These are phyloP conservation scores for Pedetes capensis DNA, from an alignment of 2,113 vertebrate species.

Conservation along the genomic window DNA sequence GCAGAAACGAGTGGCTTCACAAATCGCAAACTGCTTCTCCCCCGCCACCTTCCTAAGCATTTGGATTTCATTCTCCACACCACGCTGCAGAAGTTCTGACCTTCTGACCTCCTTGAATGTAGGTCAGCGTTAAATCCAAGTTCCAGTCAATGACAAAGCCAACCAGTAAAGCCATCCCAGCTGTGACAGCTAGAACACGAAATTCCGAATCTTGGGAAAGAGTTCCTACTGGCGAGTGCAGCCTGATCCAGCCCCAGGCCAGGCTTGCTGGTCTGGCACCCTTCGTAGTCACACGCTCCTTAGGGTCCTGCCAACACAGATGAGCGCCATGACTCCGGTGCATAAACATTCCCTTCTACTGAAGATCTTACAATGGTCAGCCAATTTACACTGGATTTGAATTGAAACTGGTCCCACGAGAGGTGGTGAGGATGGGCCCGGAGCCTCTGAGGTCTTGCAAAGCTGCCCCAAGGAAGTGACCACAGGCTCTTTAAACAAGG, in stretches of 20 bases:
- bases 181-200: conserved; percentile 27
- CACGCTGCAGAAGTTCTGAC: neutral
- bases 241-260: neutral
- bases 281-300: neutral
- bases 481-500: neutral
- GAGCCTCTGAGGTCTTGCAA: too few relatives aligned
- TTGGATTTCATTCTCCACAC: neutral
- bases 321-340: neutral
- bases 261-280: neutral
- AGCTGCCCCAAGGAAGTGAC: neutral
- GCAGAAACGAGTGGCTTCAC: neutral
- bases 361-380: neutral
- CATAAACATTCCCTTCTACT: neutral
- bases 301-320: neutral
- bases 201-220: neutral
- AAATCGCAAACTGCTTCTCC: neutral
- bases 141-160: conserved; percentile 23
- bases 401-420: fast-evolving
- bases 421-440: too few relatives aligned
- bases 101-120: neutral
- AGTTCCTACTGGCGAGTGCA: neutral
- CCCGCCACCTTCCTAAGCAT: neutral
- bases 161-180: conserved; percentile 33
- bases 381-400: neutral
- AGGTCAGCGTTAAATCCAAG: conserved; percentile 53